These are phyloP conservation scores for Neria commutata DNA, from an alignment of 2,888 invertebrate genomes.

Conservation along the genomic window DNA sequence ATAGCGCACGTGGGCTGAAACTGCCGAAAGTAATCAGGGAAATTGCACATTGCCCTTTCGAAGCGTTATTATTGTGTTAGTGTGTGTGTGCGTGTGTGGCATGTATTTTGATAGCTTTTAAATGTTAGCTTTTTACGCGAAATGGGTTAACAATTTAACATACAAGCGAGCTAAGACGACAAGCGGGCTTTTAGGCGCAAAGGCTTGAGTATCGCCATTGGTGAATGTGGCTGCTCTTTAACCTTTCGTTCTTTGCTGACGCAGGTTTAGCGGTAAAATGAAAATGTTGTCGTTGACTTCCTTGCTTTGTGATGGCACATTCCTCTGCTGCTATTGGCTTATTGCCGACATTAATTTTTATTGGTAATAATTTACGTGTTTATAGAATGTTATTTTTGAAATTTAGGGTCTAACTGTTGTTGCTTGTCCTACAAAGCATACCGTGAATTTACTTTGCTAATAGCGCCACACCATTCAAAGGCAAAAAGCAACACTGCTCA, in stretches of 20 bases:
- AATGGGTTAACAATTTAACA: conserved; percentile 21
- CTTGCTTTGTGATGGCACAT: not conserved
- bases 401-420: not conserved
- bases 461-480: no score
- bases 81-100: conserved; percentile 2
- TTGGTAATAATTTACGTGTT: conserved; percentile 5
- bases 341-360: conserved; percentile 2
- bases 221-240: not conserved
- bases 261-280: not conserved
- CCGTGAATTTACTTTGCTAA: no score
- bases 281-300: not conserved
- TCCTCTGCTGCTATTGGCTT: not conserved
- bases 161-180: not conserved
- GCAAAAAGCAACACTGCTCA: no score
- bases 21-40: conserved; percentile 21
- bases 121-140: conserved; percentile 38
- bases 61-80: not conserved
- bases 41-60: conserved; percentile 21
- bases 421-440: no score
- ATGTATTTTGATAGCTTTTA: conserved; percentile 49
- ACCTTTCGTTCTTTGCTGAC: no score
- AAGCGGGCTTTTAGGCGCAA: not conserved
- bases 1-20: no score
- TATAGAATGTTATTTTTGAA: not conserved
- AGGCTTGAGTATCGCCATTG: no score